Conservation (phyloP, 2,797 vertebrate species). For the Coendou prehensilis region DNA sequence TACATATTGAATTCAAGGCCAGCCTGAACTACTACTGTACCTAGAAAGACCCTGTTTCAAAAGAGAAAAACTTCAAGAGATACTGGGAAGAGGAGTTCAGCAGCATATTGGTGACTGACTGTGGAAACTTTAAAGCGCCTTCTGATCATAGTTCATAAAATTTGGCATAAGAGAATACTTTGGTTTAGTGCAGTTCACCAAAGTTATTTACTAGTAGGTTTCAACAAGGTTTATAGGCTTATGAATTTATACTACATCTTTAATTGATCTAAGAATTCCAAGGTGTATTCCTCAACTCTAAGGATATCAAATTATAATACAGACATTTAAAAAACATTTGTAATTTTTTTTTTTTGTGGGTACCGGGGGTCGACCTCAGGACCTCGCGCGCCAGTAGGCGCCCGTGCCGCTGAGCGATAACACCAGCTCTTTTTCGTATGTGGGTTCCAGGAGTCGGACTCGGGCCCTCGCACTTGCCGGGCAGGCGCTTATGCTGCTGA, state of each 20-base stretch:
- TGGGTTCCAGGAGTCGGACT: too few relatives aligned
- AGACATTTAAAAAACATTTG: not conserved
- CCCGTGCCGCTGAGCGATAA: too few relatives aligned
- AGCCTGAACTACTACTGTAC: not conserved
- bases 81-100: not conserved
- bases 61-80: not conserved
- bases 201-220: not conserved
- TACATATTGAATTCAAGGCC: too few relatives aligned
- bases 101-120: not conserved
- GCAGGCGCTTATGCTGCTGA: too few relatives aligned
- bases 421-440: too few relatives aligned
- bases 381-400: too few relatives aligned
- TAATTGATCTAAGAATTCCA: not conserved
- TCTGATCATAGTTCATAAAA: not conserved
- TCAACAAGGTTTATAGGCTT: not conserved
- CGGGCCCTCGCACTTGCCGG: too few relatives aligned
- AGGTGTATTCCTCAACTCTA: not conserved
- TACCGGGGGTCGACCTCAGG: too few relatives aligned
- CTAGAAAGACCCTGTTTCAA: not conserved
- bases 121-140: not conserved
- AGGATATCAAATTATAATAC: not conserved
- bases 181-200: not conserved
- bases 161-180: not conserved
- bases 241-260: not conserved
- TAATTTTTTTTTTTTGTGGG: too few relatives aligned